Conservation (phyloP, 2,113 vertebrate genomes). For the Pluvianellus socialis region DNA sequence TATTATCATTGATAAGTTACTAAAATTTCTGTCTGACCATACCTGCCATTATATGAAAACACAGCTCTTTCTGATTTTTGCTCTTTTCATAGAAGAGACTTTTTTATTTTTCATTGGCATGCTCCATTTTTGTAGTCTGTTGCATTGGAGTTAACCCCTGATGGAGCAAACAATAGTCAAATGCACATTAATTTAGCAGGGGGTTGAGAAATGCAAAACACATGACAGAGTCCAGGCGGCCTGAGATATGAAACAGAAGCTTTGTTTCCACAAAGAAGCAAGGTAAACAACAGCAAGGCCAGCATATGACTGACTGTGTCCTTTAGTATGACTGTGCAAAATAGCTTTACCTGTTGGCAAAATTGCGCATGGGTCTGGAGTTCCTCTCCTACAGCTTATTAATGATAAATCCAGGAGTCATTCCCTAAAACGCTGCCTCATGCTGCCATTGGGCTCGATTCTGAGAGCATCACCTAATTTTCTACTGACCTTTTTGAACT, state of each 20-base stretch:
- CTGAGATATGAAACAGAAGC: background rate
- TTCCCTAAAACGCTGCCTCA: background rate
- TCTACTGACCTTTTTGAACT: background rate
- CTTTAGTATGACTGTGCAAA: slow-evolving; percentile 11
- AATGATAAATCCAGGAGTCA: background rate
- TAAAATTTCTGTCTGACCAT: background rate
- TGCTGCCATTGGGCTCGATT: background rate
- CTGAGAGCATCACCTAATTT: background rate
- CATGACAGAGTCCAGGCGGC: background rate
- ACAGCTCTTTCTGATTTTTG: background rate
- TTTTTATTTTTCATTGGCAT: background rate
- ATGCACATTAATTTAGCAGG: background rate
- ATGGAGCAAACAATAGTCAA: background rate
- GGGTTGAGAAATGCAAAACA: background rate
- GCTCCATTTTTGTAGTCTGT: background rate
- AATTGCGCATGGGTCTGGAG: background rate
- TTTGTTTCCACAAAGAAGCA: background rate
- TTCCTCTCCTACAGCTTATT: background rate
- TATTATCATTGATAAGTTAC: background rate
- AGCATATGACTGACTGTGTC: background rate
- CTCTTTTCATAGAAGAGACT: background rate
- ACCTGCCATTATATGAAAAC: background rate
- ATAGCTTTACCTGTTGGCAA: background rate
- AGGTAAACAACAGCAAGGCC: background rate
- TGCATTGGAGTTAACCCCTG: background rate